A percentile compares a stretch with the other conserved stretches of the same genome.
Conservation (phyloP, 2,113 vertebrate genomes). For the Clinocottus analis region DNA sequence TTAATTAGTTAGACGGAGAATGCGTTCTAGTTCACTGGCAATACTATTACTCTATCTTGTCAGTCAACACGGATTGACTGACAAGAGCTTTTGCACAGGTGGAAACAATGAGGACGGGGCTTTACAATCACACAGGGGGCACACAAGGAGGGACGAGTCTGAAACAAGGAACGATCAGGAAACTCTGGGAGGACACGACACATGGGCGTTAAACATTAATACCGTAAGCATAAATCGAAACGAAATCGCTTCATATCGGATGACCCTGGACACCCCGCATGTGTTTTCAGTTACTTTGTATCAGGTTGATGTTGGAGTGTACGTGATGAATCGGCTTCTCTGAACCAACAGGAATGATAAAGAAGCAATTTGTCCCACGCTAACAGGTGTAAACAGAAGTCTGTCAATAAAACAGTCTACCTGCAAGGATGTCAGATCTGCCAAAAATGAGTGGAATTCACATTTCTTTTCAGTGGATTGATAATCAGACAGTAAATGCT, state of each 20-base stretch:
- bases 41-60: neutral
- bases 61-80: too few species aligned
- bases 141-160: too few species aligned
- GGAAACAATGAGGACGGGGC: too few species aligned
- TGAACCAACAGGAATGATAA: slow-evolving; percentile 5
- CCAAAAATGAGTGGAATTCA: slow-evolving; percentile 13
- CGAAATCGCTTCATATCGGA: too few species aligned
- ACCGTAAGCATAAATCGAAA: too few species aligned
- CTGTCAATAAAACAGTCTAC: neutral
- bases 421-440: slow-evolving; percentile 2
- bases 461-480: neutral
- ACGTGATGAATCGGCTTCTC: neutral
- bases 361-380: neutral
- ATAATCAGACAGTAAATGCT: neutral
- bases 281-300: neutral
- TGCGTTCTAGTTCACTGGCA: neutral
- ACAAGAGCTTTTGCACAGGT: too few species aligned
- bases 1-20: neutral
- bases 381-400: neutral
- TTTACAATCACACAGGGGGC: too few species aligned
- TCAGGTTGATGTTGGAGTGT: neutral
- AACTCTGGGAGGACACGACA: too few species aligned
- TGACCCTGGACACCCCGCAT: neutral
- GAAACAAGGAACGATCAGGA: too few species aligned
- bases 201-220: too few species aligned